phyloP scores from a whole-genome alignment of 1,140 invertebrate species.

The Heliconius congener region DNA sequence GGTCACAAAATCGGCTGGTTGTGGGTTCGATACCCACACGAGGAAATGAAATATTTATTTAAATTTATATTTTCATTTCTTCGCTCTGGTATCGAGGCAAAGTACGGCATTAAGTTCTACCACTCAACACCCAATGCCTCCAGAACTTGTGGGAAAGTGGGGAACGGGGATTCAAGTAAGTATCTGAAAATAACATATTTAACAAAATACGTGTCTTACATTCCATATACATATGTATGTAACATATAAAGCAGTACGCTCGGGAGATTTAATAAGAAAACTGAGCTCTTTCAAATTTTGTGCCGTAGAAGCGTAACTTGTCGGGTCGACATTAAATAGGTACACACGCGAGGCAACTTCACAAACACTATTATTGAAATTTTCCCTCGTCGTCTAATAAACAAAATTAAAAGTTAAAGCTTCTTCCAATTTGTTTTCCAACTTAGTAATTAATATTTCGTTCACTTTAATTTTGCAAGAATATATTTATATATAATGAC shows the following conservation, averaged over 20 bases:
- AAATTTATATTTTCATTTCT: too few species aligned
- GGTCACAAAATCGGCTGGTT: too few species aligned
- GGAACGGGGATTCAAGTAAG: background rate
- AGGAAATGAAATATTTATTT: too few species aligned
- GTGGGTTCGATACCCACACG: too few species aligned
- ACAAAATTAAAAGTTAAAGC: conserved; percentile 43
- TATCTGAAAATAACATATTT: too few species aligned
- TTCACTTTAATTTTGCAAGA: background rate
- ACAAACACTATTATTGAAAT: conserved; percentile 42
- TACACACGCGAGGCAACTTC: conserved; percentile 39
- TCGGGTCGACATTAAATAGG: conserved; percentile 43
- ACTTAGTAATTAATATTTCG: conserved; percentile 41
- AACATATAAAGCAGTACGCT: background rate
- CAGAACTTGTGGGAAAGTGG: background rate
- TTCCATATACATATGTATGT: too few species aligned
- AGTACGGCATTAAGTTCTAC: too few species aligned
- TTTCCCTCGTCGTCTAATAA: conserved; percentile 43
- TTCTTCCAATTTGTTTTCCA: conserved; percentile 31
- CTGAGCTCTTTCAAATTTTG: conserved; percentile 23
- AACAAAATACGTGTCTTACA: background rate
- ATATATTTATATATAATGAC: background rate
- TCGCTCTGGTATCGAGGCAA: too few species aligned
- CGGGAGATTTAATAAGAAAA: conserved; percentile 22
- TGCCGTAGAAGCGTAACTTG: conserved; percentile 27
- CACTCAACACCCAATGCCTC: background rate